Evolutionary conservation across 1,140 invertebrate genomes (phyloP).

Genomic region (Drosophila ercepeae): DNA sequence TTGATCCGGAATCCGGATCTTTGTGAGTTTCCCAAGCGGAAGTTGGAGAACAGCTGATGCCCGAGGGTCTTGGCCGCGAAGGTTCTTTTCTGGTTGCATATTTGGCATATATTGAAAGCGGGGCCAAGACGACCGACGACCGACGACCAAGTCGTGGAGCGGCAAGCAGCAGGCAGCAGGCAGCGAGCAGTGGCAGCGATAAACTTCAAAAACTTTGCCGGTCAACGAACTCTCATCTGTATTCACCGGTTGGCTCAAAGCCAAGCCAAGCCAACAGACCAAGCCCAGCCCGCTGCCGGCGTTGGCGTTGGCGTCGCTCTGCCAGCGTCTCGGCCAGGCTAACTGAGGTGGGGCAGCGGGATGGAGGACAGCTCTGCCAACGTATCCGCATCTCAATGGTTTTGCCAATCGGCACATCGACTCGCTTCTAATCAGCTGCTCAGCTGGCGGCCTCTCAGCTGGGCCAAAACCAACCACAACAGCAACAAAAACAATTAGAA

Average conservation of each 20-base stretch:
- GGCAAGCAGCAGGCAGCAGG: conserved; percentile 36
- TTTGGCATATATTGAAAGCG: conserved; percentile 74
- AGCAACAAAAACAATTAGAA: conserved; percentile 56
- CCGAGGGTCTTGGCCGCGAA: background rate
- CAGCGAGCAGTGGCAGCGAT: conserved; percentile 49
- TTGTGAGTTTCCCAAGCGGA: background rate
- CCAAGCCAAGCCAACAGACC: conserved; percentile 55
- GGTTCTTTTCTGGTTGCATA: conserved; percentile 69
- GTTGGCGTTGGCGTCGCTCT: conserved; percentile 7
- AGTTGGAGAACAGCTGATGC: background rate
- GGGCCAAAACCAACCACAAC: background rate
- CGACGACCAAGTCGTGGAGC: background rate
- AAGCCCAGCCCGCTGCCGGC: conserved; percentile 33
- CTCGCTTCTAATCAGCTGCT: conserved; percentile 63
- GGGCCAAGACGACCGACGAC: conserved; percentile 22
- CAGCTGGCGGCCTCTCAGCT: conserved; percentile 40
- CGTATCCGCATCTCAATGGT: conserved; percentile 16
- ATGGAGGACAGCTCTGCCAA: background rate
- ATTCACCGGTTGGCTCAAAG: conserved; percentile 56
- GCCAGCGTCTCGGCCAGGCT: background rate
- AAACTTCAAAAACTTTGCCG: conserved; percentile 72
- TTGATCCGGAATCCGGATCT: conserved; percentile 13
- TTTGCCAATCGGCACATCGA: conserved; percentile 56
- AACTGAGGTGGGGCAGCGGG: background rate
- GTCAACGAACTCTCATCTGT: conserved; percentile 71